Evolutionary conservation across 2,797 vertebrate species (phyloP), one percentile per base, ranked within the genome.

Genomic region (Jordanella pulchra): DNA sequence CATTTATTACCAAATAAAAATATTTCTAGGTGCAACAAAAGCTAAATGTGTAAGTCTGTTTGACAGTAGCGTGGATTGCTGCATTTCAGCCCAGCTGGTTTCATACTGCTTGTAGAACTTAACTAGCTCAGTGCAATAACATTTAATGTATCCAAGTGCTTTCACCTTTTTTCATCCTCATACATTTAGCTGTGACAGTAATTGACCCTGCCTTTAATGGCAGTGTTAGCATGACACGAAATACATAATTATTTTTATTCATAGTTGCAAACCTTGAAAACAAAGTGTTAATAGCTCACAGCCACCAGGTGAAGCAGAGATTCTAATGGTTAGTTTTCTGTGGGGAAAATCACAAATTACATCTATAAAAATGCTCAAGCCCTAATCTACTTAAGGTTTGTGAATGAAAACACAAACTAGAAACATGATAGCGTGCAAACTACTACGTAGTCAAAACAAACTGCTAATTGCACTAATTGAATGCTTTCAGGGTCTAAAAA

Each of bases 211-310:
- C 55, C 68, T 73, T 71, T 80, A 84, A 83, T 82, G 75, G 71
- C 73, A 80, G 70, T 73, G 77, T 87, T 83, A 86, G 70, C 53
- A 61, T 68, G 72, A 87, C 80, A 76, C 14, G 65, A 65, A 78
- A 79, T 82, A 73, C 12, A 69, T 72, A 70, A 48, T 82, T 76
- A 78, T 87, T 85, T 87, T 85, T 83, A 88, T 87, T 90, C 78
- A 85, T 39, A 45, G 78, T 47, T 50, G 69, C 56, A 75, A 58
- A 83, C 67, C 51, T 71, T 39, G 58, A 68, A 73, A 65, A 70
- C 76, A 73, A 75, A 14, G 65, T 23, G 27, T 68, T 45, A 72
- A 66, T 70, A 60, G 80, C 53, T 65, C 71, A 83, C 73, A 71
- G 50, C 27, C 55, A 71, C 64, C 48, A n/a, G 69, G 27, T n/a